Conservation (phyloP, 2,888 invertebrate genomes). For the Melipona beecheii region DNA sequence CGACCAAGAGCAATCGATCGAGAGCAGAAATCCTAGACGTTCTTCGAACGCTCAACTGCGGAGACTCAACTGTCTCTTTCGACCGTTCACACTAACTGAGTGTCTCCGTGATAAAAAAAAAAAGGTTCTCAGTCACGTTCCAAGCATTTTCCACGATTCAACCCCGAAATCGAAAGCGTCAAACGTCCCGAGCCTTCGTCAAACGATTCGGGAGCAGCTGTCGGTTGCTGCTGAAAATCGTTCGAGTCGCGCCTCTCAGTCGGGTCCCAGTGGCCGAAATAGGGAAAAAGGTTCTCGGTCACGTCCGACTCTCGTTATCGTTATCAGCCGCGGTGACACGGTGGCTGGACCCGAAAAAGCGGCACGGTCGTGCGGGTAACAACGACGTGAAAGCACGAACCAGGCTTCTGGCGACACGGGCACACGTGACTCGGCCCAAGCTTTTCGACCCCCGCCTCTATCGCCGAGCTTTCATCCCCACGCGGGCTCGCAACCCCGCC, state of each 20-base stretch:
- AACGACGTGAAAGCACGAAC: slow-evolving; percentile 79
- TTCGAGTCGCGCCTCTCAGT: too few species aligned
- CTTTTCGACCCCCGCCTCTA: slow-evolving; percentile 77
- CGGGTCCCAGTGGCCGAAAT: neutral
- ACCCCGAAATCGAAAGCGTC: neutral
- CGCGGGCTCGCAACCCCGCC: slow-evolving; percentile 87
- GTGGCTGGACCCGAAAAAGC: slow-evolving; percentile 67
- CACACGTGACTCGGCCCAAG: slow-evolving; percentile 83
- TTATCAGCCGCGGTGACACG: slow-evolving; percentile 65
- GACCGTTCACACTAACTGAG: too few species aligned
- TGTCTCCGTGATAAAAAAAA: too few species aligned
- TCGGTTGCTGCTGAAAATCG: neutral
- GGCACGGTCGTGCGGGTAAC: slow-evolving; percentile 64
- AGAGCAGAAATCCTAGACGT: too few species aligned
- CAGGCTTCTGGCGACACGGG: slow-evolving; percentile 75
- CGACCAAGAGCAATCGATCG: neutral
- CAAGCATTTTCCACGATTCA: too few species aligned
- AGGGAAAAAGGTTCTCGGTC: slow-evolving; percentile 42
- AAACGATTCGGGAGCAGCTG: neutral
- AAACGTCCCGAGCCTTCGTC: neutral
- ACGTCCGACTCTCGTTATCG: slow-evolving; percentile 66
- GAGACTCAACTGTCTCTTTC: too few species aligned
- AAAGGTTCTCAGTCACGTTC: too few species aligned
- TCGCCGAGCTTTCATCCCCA: slow-evolving; percentile 84
- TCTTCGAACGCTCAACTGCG: too few species aligned